Base-by-base conservation (phyloP, 2,888 invertebrate genomes). In the Euproctis similis region DNA sequence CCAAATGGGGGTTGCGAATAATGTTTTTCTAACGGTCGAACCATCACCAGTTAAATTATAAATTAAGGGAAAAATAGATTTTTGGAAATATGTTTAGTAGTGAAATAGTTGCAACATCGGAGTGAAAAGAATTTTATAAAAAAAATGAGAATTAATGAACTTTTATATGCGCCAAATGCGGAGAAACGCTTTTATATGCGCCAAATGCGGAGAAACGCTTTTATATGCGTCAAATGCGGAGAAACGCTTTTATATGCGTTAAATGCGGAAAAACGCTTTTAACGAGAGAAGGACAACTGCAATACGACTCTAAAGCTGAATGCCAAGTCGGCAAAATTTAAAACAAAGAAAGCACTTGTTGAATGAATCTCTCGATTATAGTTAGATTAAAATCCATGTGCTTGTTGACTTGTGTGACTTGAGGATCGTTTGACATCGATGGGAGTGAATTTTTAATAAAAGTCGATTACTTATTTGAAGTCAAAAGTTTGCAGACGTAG, bases 71-170 rank as follows among this genome's bases (percentile, higher is more conserved):
- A 67, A 68, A 67, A 72, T 81, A 82, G 82, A 70, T 74, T 84
- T 82, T 84, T 84, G 77, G 82, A 82, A 64, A 77, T 68, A 78
- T 82, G 80, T 84, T 82, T 80, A 75, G 68, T 75, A 78, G 73
- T 62, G 60, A 59, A 61, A 59, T 47, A 44, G 38, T 12, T 18
- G 36, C 25, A 50, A 53, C 53, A 51, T 24, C 54, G 24, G 62
- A 59, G 60, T 48, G 51, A 53, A 47, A 53, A 32, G 27, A 38
- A 33, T 36, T 53, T 53, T 46, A 37, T 46, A 50, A 38, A 52
- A 46, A 46, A 34, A 46, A 42, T 26, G 10, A 48, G 19, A 19
- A 19, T 8, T 19, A 19, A 19, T 19, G 8, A 43, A 48, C 39
- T 53, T 53, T 50, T 50, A 49, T 50, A 53, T 42, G 41, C 37